phyloP scores from a whole-genome alignment of 2,888 invertebrate species.

The Parnassius mnemosyne region DNA sequence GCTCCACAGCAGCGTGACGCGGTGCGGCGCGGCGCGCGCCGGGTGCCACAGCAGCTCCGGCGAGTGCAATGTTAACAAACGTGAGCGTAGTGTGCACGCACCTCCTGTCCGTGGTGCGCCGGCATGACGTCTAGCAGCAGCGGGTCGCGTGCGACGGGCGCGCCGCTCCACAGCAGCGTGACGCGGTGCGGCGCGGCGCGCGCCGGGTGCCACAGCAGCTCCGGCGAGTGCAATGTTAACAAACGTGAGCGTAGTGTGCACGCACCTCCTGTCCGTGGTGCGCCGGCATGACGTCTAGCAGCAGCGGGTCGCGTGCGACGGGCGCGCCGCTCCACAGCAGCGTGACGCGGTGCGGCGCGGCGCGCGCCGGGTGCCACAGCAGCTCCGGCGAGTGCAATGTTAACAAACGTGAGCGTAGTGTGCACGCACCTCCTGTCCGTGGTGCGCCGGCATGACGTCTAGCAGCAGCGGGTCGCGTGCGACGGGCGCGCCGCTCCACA shows the following conservation, averaged over 20 bases:
- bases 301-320: conserved; percentile 73
- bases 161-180: conserved; percentile 91
- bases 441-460: conserved; percentile 82
- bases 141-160: conserved; percentile 82
- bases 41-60: conserved; percentile 94
- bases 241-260: too few relatives aligned
- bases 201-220: conserved; percentile 93
- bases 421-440: conserved; percentile 82
- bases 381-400: conserved; percentile 84
- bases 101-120: conserved; percentile 86
- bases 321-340: conserved; percentile 94
- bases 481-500: conserved; percentile 91
- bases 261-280: conserved; percentile 85
- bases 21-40: conserved; percentile 91
- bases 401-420: too few relatives aligned
- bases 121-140: conserved; percentile 80
- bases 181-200: conserved; percentile 93
- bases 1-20: conserved; percentile 92
- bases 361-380: conserved; percentile 92
- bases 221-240: conserved; percentile 75
- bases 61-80: conserved; percentile 48
- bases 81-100: conserved; percentile 35
- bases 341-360: conserved; percentile 92
- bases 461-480: conserved; percentile 76
- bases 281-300: conserved; percentile 81